These are phyloP conservation scores for Amphipyra tragopoginis DNA, from an alignment of 2,888 invertebrate species.

Conservation along the genomic window DNA sequence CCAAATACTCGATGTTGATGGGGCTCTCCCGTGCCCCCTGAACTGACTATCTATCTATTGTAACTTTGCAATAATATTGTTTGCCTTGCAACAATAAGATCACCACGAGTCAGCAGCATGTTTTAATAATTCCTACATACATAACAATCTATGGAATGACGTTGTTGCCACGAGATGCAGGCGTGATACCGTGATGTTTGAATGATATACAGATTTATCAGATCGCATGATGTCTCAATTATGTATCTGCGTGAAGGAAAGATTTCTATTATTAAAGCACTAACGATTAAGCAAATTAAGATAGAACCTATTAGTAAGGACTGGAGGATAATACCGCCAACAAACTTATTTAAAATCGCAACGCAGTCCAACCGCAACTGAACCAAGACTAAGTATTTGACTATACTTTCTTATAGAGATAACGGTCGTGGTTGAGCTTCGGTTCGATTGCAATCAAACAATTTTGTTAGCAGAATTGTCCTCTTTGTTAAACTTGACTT, in stretches of 20 bases:
- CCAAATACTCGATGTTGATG: too few species aligned
- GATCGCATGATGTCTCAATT: constrained; percentile 19
- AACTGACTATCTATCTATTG: background rate
- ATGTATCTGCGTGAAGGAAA: constrained; percentile 2
- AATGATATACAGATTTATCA: constrained; percentile 18
- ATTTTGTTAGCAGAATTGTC: too few species aligned
- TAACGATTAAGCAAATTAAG: background rate
- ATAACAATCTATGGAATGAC: constrained; percentile 34
- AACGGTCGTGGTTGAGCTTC: too few species aligned
- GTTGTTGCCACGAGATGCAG: constrained; percentile 36
- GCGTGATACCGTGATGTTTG: constrained; percentile 34
- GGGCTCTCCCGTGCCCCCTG: too few species aligned
- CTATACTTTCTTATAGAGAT: too few species aligned
- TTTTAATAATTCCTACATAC: constrained; percentile 35
- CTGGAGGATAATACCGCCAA: too few species aligned
- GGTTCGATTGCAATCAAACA: too few species aligned
- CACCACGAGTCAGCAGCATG: constrained; percentile 21
- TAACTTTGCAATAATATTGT: background rate
- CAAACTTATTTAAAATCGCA: too few species aligned
- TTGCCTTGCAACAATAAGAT: constrained; percentile 7
- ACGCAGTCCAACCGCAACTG: too few species aligned
- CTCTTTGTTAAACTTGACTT: too few species aligned
- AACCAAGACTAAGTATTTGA: too few species aligned
- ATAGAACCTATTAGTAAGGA: too few species aligned
- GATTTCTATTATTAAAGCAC: background rate